Conservation (phyloP, 2,888 invertebrate genomes). For the Neoaliturus tenellus region DNA sequence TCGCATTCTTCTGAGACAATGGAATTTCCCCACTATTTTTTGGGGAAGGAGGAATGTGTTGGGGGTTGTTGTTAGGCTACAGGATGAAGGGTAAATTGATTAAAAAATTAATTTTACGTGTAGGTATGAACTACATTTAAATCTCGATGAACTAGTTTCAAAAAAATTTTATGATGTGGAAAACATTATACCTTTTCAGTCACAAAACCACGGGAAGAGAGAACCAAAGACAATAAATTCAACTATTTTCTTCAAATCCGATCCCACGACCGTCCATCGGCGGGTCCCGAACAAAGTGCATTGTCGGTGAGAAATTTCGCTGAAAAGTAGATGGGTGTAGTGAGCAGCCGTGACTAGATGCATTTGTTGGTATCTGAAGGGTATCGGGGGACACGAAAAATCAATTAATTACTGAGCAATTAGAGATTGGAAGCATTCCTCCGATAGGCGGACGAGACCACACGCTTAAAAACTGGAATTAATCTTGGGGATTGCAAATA, state of each 20-base stretch:
- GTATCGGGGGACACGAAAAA: conserved; percentile 59
- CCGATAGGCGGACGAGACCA: conserved; percentile 49
- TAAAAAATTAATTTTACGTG: no score
- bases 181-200: no score
- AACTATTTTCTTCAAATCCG: background rate
- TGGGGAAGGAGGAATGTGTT: no score
- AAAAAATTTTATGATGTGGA: no score
- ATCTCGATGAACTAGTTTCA: no score
- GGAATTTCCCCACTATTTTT: no score
- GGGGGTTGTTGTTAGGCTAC: no score
- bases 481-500: conserved; percentile 59
- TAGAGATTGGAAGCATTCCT: conserved; percentile 55
- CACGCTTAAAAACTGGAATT: conserved; percentile 57
- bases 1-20: no score
- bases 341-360: conserved; percentile 53
- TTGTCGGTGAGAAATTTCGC: conserved; percentile 51
- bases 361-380: conserved; percentile 55
- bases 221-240: background rate
- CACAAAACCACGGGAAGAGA: no score
- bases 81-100: no score
- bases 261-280: background rate
- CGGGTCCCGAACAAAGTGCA: conserved; percentile 27
- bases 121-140: no score
- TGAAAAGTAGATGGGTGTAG: conserved; percentile 43
- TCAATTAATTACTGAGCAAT: conserved; percentile 61